Conservation (phyloP, 2,888 invertebrate species). For the Cacoxenus indagator region DNA sequence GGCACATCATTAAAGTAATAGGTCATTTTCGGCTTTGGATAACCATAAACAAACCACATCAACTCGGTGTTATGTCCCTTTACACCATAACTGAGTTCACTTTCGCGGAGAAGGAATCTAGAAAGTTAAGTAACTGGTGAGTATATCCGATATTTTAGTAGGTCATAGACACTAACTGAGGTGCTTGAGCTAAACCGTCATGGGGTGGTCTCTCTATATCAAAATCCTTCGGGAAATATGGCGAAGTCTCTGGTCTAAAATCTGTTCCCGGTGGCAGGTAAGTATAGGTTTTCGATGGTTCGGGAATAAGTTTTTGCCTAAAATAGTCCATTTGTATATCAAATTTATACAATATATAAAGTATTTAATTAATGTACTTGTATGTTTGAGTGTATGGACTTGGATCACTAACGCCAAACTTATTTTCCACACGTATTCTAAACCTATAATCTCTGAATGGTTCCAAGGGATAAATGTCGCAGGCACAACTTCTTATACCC, state of each 20-base stretch:
- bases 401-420: constrained; percentile 96
- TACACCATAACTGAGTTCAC: constrained; percentile 91
- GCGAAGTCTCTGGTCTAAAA: constrained; percentile 87
- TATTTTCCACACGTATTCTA: constrained; percentile 95
- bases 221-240: constrained; percentile 92
- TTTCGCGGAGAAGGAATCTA: constrained; percentile 88
- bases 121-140: not conserved
- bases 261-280: constrained; percentile 85
- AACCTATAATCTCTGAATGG: constrained; percentile 96
- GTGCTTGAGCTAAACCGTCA: constrained; percentile 86
- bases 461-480: constrained; percentile 89
- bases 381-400: constrained; percentile 90
- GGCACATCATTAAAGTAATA: constrained; percentile 89
- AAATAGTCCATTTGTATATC: not conserved
- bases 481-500: constrained; percentile 89
- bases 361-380: constrained; percentile 49
- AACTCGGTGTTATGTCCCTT: constrained; percentile 91
- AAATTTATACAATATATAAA: not conserved
- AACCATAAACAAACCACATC: constrained; percentile 95
- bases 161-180: constrained; percentile 71
- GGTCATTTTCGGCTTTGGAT: constrained; percentile 93
- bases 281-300: constrained; percentile 83
- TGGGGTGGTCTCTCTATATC: constrained; percentile 90
- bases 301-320: constrained; percentile 83
- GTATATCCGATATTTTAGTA: not conserved